A percentile compares a stretch with the other conserved stretches of the same genome.
Conservation (phyloP, 2,113 vertebrate genomes). For the Camelus dromedarius region DNA sequence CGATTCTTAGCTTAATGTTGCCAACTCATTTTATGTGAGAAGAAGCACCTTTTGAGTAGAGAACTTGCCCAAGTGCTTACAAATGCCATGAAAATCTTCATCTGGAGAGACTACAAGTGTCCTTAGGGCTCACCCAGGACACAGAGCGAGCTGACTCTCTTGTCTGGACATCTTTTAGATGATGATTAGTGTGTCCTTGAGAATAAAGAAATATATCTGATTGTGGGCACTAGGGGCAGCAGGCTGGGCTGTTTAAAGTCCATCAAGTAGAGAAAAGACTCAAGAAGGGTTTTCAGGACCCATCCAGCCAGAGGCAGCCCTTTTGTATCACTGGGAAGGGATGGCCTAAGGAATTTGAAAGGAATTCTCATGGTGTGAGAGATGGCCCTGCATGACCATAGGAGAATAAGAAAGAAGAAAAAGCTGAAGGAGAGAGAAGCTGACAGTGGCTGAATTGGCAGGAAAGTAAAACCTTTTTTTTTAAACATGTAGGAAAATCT, state of each 20-base stretch:
- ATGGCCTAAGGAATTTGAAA: too few species aligned
- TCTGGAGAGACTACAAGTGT: not conserved
- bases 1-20: not conserved
- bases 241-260: not conserved
- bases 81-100: not conserved
- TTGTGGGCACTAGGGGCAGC: not conserved
- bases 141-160: not conserved
- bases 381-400: accelerated
- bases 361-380: not conserved
- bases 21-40: not conserved
- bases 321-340: not conserved
- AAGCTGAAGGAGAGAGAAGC: not conserved
- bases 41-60: not conserved
- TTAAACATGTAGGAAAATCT: not conserved
- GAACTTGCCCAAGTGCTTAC: not conserved
- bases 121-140: not conserved
- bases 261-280: not conserved
- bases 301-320: not conserved
- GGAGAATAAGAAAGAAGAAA: not conserved
- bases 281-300: not conserved
- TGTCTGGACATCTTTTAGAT: not conserved
- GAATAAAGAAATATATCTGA: not conserved
- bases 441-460: not conserved
- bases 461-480: not conserved
- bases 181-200: not conserved